Conservation (phyloP, 2,797 vertebrate species). For the Podarcis siculus region DNA sequence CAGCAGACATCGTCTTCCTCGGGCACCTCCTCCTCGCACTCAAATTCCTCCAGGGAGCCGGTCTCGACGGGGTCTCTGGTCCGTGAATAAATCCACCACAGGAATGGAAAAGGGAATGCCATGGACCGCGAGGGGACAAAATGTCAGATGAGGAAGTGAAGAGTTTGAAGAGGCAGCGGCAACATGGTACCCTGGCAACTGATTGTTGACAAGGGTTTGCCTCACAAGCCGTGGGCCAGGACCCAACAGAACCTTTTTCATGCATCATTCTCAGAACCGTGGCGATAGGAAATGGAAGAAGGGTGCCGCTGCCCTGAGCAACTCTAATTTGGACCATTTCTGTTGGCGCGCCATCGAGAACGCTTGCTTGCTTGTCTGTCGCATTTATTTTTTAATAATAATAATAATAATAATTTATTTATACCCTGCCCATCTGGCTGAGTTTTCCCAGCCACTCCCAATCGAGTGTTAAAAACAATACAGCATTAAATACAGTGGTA, state of each 20-base stretch:
- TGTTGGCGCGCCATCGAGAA: no score
- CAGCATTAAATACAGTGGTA: no score
- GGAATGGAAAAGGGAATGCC: conserved; percentile 48
- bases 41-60: not conserved
- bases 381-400: no score
- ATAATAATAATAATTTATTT: no score
- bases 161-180: not conserved
- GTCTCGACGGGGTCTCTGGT: not conserved
- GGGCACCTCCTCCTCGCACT: not conserved
- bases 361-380: no score
- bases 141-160: not conserved
- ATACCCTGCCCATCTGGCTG: no score
- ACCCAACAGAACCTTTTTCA: not conserved
- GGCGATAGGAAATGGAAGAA: not conserved
- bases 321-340: no score
- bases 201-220: conserved; percentile 15
- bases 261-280: not conserved
- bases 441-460: no score
- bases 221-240: conserved; percentile 19
- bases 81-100: conserved; percentile 42
- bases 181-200: conserved; percentile 30
- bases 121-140: conserved; percentile 1
- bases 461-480: no score
- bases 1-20: conserved; percentile 52
- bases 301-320: no score